These are phyloP conservation scores for Tragelaphus eurycerus DNA, from an alignment of 2,797 vertebrate genomes.

Conservation along the genomic window DNA sequence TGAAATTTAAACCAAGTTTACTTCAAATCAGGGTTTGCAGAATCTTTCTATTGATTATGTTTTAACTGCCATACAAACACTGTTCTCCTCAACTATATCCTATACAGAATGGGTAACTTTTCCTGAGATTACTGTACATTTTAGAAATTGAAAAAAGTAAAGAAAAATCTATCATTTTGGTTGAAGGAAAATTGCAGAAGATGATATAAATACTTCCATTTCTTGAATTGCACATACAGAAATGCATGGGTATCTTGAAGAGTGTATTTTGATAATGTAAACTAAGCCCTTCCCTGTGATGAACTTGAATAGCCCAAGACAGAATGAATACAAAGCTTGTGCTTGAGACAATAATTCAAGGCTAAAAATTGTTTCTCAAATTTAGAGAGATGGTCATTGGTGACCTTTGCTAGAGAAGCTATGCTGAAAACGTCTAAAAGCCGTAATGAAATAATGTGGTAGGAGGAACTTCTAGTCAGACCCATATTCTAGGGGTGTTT, in stretches of 20 bases:
- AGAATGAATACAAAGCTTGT: background rate
- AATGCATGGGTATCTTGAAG: background rate
- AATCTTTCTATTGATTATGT: background rate
- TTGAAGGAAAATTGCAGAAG: background rate
- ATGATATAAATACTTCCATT: background rate
- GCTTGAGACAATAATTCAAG: background rate
- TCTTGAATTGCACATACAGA: background rate
- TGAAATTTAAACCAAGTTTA: conserved; percentile 27
- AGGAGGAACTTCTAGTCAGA: background rate
- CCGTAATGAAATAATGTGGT: background rate
- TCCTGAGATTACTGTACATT: background rate
- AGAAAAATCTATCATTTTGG: conserved; percentile 35
- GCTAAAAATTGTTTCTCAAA: background rate
- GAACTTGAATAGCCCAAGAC: background rate
- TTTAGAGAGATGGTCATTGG: background rate
- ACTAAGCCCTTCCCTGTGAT: background rate
- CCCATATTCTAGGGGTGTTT: background rate
- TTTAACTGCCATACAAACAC: conserved; percentile 20
- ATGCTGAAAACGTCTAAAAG: background rate
- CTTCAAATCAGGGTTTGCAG: conserved; percentile 25
- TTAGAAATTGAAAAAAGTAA: background rate
- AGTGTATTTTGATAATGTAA: background rate
- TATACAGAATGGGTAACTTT: background rate
- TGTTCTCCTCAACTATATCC: background rate
- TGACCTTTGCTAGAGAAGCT: background rate